Conservation (phyloP, 2,888 invertebrate genomes). For the Apamea monoglypha region DNA sequence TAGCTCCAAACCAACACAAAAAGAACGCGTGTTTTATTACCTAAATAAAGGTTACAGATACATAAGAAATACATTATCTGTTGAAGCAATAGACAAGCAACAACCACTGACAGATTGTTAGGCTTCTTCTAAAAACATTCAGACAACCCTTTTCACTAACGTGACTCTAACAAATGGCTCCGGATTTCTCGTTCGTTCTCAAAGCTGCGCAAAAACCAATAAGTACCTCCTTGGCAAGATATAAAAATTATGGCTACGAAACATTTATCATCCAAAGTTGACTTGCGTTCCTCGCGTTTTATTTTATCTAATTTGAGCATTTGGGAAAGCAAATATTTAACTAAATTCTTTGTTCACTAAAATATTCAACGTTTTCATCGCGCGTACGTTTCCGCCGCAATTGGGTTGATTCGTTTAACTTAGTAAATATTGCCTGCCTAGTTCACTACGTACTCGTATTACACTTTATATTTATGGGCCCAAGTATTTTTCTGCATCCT, state of each 20-base stretch:
- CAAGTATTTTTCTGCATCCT: conserved; percentile 38
- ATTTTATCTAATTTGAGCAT: conserved; percentile 64
- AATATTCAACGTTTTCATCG: conserved; percentile 66
- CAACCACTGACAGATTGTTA: conserved; percentile 45
- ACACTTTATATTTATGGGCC: conserved; percentile 54
- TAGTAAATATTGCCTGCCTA: conserved; percentile 62
- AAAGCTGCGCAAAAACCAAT: conserved; percentile 57
- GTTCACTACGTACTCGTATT: conserved; percentile 48
- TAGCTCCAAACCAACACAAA: conserved; percentile 6
- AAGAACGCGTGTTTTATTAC: neutral
- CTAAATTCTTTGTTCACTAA: conserved; percentile 64
- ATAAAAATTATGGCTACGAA: conserved; percentile 49
- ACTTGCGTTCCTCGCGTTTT: conserved; percentile 52
- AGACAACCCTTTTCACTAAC: conserved; percentile 64
- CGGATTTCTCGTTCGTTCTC: conserved; percentile 51
- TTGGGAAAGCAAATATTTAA: conserved; percentile 63
- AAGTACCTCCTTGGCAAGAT: conserved; percentile 46
- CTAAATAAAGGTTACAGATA: conserved; percentile 22
- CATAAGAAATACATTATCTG: conserved; percentile 29
- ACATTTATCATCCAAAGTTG: conserved; percentile 59
- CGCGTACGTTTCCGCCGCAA: conserved; percentile 63
- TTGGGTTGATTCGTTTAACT: conserved; percentile 66
- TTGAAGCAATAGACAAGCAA: conserved; percentile 41
- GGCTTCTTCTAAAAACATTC: conserved; percentile 42
- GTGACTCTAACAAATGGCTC: conserved; percentile 61